Base-by-base conservation (phyloP, 2,888 invertebrate species). In the Standfussiana lucernea region DNA sequence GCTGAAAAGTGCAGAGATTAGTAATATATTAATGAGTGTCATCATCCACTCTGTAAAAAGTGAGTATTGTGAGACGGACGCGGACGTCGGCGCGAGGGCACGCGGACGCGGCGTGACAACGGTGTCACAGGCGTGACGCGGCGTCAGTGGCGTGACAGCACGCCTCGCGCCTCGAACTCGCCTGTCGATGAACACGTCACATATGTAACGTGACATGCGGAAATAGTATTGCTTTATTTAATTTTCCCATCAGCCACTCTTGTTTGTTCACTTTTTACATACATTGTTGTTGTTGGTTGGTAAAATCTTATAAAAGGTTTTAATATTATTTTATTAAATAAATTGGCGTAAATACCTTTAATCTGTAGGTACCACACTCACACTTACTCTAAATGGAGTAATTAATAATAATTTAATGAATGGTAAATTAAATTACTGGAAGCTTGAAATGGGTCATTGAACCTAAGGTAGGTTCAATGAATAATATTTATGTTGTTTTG, bases 191-290 rank as follows among this genome's bases (percentile, higher is more conserved):
- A 92, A 92, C 93, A 92, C 90, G 93, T 94, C 93, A 91, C 90
- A 90, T 79, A 86, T 87, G 90, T 91, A 91, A 91, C 90, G 88
- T 92, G 95, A 95, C 94, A 91, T 80, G 91, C 91, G 95, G 94
- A 95, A 95, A 95, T 95, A 93, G 93, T 94, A 91, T 94, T 93
- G 93, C 92, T 93, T 94, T 94, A 95, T 95, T 94, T 93, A 93
- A 95, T 94, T 93, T 91, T 87, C 89, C 75, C 83, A 85, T 87
- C 84, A 91, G 91, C 87, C 88, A 88, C 78, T 83, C 75, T 82
- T 83, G 80, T 85, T 89, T 91, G 86, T 79, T 84, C 79, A 75
- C 85, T 80, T 84, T 86, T 80, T n/a, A 47, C 45, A 47, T 56
- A 69, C 10, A 45, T 50, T 35, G 45, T 2, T 53, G n/a, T 45